Base-by-base conservation (phyloP, 1,140 invertebrate genomes). In the Plectrocnemia conspersa region DNA sequence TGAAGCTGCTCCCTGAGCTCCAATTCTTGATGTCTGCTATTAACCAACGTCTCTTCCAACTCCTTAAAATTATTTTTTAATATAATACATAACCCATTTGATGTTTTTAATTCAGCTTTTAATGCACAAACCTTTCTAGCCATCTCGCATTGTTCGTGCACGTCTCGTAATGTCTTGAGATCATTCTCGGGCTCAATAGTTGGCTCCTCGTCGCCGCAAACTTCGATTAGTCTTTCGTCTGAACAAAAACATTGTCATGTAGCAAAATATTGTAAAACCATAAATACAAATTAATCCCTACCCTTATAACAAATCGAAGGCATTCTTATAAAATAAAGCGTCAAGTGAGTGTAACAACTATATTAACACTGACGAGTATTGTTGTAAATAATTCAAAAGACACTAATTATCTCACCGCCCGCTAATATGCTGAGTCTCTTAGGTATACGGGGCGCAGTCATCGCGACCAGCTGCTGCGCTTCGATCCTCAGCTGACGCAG, bases 401-500 rank as follows among this genome's bases (percentile, higher is more conserved):
- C 35, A n/a, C 21, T n/a, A n/a, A n/a, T n/a, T n/a, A n/a, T n/a
- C 44, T 45, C 38, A 61, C 59, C 59, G 29, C 19, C 44, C 15
- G 45, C 41, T 22, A 61, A 19, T 27, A 61, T 61, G 44, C 59
- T 61, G 2, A 58, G 40, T 52, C 59, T 52, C 33, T 61, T 61
- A 7, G 54, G 52, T 10, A 50, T 56, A 11, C 55, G 36, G 13
- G 22, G 69, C 1, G 76, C 64, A 0, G 82, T 80, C 6, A 83
- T 63, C n/a, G 78, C 77, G 5, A 88, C 68, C 46, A 88, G 69
- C 9, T 82, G 79, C 1, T 80, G 77, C 0, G 84, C 85, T 64
- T 89, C 86, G 3, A 74, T 64, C 52, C 79, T 79, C 10, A 89
- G 66, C 7, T 81, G 72, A 33, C 78, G 69, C 29, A 89, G 63